Evolutionary conservation across 1,140 invertebrate species (phyloP).

Genomic region (Epicauta chinensis): DNA sequence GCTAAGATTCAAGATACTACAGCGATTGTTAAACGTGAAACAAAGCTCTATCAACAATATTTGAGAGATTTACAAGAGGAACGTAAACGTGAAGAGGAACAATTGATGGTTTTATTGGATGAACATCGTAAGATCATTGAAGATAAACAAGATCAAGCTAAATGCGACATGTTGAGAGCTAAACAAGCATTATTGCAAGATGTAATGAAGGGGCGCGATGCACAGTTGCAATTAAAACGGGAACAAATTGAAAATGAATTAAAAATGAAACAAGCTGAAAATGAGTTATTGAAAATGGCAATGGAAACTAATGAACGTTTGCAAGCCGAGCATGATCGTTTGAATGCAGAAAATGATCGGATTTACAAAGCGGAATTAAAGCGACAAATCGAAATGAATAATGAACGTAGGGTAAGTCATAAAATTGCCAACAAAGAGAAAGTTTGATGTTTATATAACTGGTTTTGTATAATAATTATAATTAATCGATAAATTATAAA

Average conservation of each 20-base stretch:
- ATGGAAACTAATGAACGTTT: constrained; percentile 33
- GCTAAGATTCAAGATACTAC: constrained; percentile 21
- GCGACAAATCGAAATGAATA: constrained; percentile 38
- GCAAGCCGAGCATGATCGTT: constrained; percentile 30
- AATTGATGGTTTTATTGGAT: constrained; percentile 25
- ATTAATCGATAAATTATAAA: neutral
- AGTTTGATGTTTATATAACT: neutral
- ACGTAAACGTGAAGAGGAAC: constrained; percentile 30
- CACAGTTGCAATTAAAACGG: constrained; percentile 32
- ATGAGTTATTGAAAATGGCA: constrained; percentile 30
- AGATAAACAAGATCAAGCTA: constrained; percentile 31
- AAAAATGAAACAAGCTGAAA: constrained; percentile 32
- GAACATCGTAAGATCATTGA: constrained; percentile 26
- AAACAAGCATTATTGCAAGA: constrained; percentile 30
- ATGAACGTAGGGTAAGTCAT: constrained; percentile 29
- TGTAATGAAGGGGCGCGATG: constrained; percentile 27
- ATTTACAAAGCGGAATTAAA: constrained; percentile 36
- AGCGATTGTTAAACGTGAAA: constrained; percentile 25
- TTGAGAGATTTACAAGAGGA: constrained; percentile 30
- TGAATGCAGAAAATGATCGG: constrained; percentile 19
- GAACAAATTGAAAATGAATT: constrained; percentile 32
- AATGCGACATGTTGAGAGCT: constrained; percentile 29
- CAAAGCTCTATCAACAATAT: constrained; percentile 30
- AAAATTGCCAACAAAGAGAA: neutral
- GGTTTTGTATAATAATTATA: neutral